Base-by-base conservation (phyloP, 2,113 vertebrate species). In the Turnix velox region DNA sequence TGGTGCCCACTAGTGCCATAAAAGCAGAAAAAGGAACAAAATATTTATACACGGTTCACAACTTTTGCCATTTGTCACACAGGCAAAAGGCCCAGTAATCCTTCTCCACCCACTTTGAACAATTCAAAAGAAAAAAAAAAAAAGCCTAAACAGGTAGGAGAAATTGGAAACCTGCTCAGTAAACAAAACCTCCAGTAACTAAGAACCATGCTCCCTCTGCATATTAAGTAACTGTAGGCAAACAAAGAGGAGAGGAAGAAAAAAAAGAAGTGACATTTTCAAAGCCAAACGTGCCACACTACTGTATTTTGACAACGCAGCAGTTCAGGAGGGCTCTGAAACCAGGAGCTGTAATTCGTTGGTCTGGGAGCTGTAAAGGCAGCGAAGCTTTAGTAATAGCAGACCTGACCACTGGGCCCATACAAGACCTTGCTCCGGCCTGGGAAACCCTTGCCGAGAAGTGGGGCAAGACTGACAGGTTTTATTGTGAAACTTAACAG, bases 401-500 rank as follows among this genome's bases (percentile, higher is more conserved):
- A 95, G 71, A 54, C 63, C 79, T 95, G 90, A 96, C 84, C 94
- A 35, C 71, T 78, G 91, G 91, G 78, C 92, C 90, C 84, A 65
- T 37, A 31, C 61, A 9, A 88, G 66, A 85, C 67, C 86, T 91
- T 12, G 6, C 85, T 93, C 71, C 91, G 88, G 73, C 79, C 92
- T 74, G 75, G 6, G 79, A 93, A 95, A 84, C 39, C 57, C 54
- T 42, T 28, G 19, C 81, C 4, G 65, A 80, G 89, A 93, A 85
- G 49, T 4, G 25, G 81, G 87, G 57, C 93, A 40, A 94, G 92
- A 87, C 93, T 82, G 90, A 84, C 88, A 83, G 86, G 95, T 88
- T 90, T 87, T 91, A 87, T 93, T 95, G 89, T 91, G 94, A 95
- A 95, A 96, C 57, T 61, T 84, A 54, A 71, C 79, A 92, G 54